Conservation (phyloP, 2,888 invertebrate species). For the Thymelicus acteon region DNA sequence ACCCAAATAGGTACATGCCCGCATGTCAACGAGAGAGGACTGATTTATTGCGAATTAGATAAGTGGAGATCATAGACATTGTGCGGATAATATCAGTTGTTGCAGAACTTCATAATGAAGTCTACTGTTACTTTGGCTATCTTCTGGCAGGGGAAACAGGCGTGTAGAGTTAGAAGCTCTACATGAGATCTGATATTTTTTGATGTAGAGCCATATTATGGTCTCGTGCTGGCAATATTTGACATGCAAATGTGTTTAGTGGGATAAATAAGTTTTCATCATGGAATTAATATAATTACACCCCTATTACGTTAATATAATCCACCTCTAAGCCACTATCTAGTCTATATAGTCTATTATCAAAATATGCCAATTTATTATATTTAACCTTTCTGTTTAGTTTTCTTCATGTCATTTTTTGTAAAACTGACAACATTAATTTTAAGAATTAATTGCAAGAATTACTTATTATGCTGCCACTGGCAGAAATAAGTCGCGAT, state of each 20-base stretch:
- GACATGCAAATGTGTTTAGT: too few relatives aligned
- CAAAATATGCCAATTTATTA: not conserved
- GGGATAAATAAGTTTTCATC: too few relatives aligned
- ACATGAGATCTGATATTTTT: too few relatives aligned
- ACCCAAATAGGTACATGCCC: conserved; percentile 37
- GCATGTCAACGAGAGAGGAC: conserved; percentile 46
- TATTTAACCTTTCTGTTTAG: not conserved
- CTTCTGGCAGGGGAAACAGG: not conserved
- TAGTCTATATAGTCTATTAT: not conserved
- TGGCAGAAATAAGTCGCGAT: not conserved
- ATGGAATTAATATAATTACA: too few relatives aligned
- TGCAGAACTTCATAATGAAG: not conserved
- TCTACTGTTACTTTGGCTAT: not conserved
- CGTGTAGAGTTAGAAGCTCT: too few relatives aligned
- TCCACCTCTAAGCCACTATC: not conserved
- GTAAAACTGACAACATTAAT: not conserved
- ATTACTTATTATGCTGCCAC: not conserved
- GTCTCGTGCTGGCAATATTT: too few relatives aligned
- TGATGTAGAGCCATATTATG: too few relatives aligned
- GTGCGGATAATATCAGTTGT: conserved; percentile 29
- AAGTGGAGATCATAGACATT: conserved; percentile 43
- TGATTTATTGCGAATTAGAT: conserved; percentile 51
- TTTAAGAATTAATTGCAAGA: not conserved
- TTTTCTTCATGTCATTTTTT: not conserved
- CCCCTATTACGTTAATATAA: not conserved